phyloP scores from a whole-genome alignment of 2,888 invertebrate genomes.

The Dicycla oo region DNA sequence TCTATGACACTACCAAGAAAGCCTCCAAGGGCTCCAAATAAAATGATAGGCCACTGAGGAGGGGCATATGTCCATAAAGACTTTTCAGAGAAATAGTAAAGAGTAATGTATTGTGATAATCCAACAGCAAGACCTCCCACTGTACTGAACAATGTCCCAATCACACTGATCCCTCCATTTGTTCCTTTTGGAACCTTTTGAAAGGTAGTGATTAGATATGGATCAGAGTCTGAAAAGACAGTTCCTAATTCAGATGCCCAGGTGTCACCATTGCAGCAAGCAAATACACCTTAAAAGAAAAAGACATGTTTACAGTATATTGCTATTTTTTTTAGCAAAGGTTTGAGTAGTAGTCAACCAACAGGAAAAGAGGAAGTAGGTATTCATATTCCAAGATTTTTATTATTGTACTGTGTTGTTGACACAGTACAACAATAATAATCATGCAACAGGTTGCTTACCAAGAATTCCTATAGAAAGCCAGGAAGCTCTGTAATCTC shows the following conservation, averaged over 20 bases:
- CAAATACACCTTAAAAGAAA: constrained; percentile 91
- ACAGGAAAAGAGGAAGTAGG: background rate
- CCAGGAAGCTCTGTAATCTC: constrained; percentile 95
- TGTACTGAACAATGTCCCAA: constrained; percentile 90
- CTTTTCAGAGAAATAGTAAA: constrained; percentile 91
- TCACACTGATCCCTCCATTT: constrained; percentile 95
- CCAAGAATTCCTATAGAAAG: constrained; percentile 94
- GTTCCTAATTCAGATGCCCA: constrained; percentile 97
- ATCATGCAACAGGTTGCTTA: constrained; percentile 68
- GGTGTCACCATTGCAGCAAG: constrained; percentile 96
- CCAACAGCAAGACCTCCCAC: constrained; percentile 94
- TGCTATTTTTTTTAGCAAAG: background rate
- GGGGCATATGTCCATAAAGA: constrained; percentile 90
- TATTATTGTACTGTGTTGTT: background rate
- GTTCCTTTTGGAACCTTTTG: constrained; percentile 95
- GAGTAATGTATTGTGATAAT: constrained; percentile 92
- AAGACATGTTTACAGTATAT: background rate
- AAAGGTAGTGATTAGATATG: constrained; percentile 94
- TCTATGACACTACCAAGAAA: constrained; percentile 95
- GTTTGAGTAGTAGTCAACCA: background rate
- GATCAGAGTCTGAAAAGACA: constrained; percentile 92
- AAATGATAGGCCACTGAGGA: constrained; percentile 95
- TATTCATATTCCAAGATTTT: background rate
- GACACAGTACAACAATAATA: background rate
- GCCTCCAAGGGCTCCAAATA: constrained; percentile 93